These are phyloP conservation scores for Heterotis niloticus DNA, from an alignment of 2,113 vertebrate species.

Conservation along the genomic window DNA sequence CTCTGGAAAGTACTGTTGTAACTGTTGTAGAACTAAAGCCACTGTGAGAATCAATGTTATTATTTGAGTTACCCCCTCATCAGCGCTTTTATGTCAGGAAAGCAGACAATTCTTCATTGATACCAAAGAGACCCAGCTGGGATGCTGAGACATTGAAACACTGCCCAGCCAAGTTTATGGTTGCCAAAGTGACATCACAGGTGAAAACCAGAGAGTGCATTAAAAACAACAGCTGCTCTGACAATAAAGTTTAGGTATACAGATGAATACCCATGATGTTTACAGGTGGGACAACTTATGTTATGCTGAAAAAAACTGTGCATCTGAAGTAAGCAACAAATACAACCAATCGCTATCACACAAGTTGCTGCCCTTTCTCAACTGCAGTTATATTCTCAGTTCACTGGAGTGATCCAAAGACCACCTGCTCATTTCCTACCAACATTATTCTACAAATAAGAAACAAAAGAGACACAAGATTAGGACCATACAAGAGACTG, in stretches of 20 bases:
- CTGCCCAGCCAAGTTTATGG: not conserved
- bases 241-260: not conserved
- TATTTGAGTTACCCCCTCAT: not conserved
- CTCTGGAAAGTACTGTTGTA: not conserved
- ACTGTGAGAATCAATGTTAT: not conserved
- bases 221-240: not conserved
- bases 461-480: not conserved
- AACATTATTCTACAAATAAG: not conserved
- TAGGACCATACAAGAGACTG: not conserved
- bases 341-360: not conserved
- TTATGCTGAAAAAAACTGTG: not conserved
- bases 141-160: not conserved
- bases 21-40: not conserved
- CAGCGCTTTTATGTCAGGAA: not conserved
- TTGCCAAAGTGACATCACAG: conserved; percentile 1
- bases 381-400: not conserved
- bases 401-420: not conserved
- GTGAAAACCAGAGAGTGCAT: not conserved
- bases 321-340: not conserved
- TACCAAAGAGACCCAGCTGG: not conserved
- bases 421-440: not conserved
- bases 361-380: not conserved
- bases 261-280: not conserved
- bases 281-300: not conserved
- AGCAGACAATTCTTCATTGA: not conserved